Evolutionary conservation across 2,888 invertebrate species (phyloP), one percentile per base, ranked within the genome.

Genomic region (Biston stratarius): DNA sequence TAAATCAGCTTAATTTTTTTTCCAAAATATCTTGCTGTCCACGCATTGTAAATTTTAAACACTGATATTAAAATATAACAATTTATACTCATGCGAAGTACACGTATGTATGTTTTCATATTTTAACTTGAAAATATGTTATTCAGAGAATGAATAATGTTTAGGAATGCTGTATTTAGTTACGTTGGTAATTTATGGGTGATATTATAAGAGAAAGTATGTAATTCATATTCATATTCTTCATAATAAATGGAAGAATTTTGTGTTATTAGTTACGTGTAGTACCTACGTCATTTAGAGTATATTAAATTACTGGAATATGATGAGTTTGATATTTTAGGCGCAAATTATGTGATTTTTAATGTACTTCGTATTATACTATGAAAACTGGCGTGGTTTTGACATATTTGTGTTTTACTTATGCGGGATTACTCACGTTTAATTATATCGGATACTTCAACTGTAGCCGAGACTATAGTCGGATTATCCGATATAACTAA

Each of bases 81-180:
- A 12, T 44, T 44, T 44, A 6, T 12, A n/a, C n/a, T 44, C n/a
- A n/a, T 44, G 51, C 34, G 12, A 34, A 12, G 6, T 12, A n/a
- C 34, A 36, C 34, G 34, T 14, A 36, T n/a, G n/a, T n/a, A n/a
- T n/a, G n/a, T 36, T 51, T 51, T 14, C 34, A 36, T 34, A 51
- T 36, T 34, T 34, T 51, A 6, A 34, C 33, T 51, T 36, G 12
- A 36, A 51, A 51, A 51, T 38, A 38, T 51, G 34, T n/a, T 51
- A n/a, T 51, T 36, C n/a, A 8, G 36, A 36, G 51, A 51, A 51
- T 51, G 51, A 51, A 51, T 51, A n/a, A 51, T 6, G n/a, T 8
- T 14, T 10, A 5, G 14, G 48, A 10, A 5, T n/a, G 5, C n/a
- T 10, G n/a, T 51, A n/a, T n/a, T 9, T 38, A 38, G 38, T 38